phyloP scores from a whole-genome alignment of 2,797 vertebrate species.

The Xenops minutus region DNA sequence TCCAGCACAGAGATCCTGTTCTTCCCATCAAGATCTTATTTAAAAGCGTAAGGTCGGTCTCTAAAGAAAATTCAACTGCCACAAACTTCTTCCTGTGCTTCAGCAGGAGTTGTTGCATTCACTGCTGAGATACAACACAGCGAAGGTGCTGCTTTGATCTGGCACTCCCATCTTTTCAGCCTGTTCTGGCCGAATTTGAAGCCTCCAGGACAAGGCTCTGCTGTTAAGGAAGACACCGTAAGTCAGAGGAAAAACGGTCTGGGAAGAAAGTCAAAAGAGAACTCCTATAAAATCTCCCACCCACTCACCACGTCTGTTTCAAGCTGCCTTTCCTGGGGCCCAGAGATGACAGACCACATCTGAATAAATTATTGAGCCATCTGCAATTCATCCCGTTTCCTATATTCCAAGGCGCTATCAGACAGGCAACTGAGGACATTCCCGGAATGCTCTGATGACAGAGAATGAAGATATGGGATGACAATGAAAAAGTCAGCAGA shows the following conservation, averaged over 20 bases:
- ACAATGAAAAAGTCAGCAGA: conserved; percentile 60
- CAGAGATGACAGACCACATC: neutral
- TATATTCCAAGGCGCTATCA: neutral
- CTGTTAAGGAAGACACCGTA: fast-evolving
- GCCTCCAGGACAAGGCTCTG: neutral
- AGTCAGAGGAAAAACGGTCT: neutral
- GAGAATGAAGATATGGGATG: conserved; percentile 31
- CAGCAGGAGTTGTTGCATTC: neutral
- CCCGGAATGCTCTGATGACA: conserved; percentile 32
- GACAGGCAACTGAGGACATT: conserved; percentile 19
- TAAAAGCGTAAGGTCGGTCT: neutral
- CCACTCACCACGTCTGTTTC: neutral
- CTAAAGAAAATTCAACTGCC: neutral
- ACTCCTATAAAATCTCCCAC: neutral
- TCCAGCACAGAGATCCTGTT: neutral
- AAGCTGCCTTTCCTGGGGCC: neutral
- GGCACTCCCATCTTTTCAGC: neutral
- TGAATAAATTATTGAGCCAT: conserved; percentile 37
- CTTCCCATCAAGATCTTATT: neutral
- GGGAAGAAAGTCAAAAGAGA: neutral
- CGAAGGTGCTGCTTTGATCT: neutral
- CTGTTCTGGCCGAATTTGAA: neutral
- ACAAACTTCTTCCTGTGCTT: neutral
- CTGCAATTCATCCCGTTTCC: conserved; percentile 42
- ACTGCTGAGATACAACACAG: fast-evolving